Percentiles rank a stretch among this genome's conserved stretches.
Conservation (phyloP, 2,113 vertebrate genomes). For the Emydura subglobosa region DNA sequence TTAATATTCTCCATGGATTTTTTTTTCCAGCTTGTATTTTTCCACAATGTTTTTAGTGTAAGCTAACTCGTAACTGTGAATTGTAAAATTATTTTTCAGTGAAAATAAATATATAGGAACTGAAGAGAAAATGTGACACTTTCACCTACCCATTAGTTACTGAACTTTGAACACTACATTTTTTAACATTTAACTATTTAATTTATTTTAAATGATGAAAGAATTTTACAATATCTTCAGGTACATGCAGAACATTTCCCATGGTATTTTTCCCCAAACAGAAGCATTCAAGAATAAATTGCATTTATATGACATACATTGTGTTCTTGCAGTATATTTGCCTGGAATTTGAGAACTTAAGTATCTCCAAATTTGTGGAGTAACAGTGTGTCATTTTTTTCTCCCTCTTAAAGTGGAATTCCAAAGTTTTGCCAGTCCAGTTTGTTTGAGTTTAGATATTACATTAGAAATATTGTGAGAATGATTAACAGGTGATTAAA, state of each 20-base stretch:
- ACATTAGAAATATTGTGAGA: neutral
- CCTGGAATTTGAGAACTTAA: neutral
- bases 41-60: neutral
- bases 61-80: neutral
- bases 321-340: neutral
- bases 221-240: neutral
- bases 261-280: neutral
- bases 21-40: neutral
- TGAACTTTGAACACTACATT: neutral
- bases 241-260: neutral
- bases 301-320: neutral
- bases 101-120: neutral
- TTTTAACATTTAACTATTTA: neutral
- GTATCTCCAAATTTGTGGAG: neutral
- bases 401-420: neutral
- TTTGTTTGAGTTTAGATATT: neutral
- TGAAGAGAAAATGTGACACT: neutral
- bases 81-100: neutral
- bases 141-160: neutral
- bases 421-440: neutral
- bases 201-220: neutral
- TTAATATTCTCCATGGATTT: neutral
- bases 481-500: neutral
- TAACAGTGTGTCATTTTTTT: neutral
- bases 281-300: neutral